Evolutionary conservation across 2,888 invertebrate species (phyloP), one percentile per base, ranked within the genome.

Genomic region (Pachymerium ferrugineum): DNA sequence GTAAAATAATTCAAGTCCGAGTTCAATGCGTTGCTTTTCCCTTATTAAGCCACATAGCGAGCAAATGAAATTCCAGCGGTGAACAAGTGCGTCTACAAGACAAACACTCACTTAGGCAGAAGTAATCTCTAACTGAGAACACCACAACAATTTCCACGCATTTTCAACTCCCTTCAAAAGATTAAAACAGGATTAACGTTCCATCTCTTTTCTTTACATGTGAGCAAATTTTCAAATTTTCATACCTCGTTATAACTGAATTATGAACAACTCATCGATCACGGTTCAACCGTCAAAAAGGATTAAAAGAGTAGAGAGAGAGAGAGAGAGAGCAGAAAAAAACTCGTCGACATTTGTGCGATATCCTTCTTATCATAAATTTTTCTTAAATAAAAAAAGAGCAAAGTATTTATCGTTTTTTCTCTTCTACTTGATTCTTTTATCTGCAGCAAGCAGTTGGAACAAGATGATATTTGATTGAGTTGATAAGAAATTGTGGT

Each of bases 391-490:
- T n/a, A n/a, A 16, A 47, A 47, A 47, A 16, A 8, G 47, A 8
- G 16, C 14, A 47, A 47, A 47, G 47, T 16, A 8, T 47, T 47
- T 47, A 47, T 47, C 16, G 47, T 47, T 47, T n/a, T n/a, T 47
- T 47, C 38, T 47, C 14, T 22, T 47, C 12, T 3, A 47, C 47
- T 47, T 47, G 47, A 47, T 47, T 47, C 47, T 47, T 47, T 47
- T 47, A 47, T 47, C 47, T 47, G 47, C 12, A 14, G 47, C 47
- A 47, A 47, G 47, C 47, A 47, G 47, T 47, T 14, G 47, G 47
- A 47, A 47, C 47, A 47, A 47, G 47, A 47, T n/a, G 47, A 47
- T 47, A 47, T 47, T 47, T 47, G 47, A 47, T 47, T 47, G 47
- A 47, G 47, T 22, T 47, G 47, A 47, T 47, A 47, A 47, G 47